Evolutionary conservation across 2,113 vertebrate genomes (phyloP).

Genomic region (Zootoca vivipara): DNA sequence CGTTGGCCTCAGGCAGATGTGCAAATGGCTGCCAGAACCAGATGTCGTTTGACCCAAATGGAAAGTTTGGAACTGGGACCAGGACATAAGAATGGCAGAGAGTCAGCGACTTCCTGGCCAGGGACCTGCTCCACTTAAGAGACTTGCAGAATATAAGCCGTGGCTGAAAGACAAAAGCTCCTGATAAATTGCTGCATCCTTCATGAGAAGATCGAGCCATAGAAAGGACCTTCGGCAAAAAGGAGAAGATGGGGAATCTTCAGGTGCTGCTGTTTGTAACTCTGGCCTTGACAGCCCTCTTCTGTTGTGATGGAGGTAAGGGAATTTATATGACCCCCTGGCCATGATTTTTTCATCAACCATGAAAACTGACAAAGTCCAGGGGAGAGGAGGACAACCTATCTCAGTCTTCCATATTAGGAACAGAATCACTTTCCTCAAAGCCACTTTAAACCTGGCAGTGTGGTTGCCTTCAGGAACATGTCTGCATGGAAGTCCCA

Average conservation of each 20-base stretch:
- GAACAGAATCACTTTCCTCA: not conserved
- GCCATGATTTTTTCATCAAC: not conserved
- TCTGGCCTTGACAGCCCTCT: slow-evolving; percentile 49
- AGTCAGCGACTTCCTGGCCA: slow-evolving; percentile 40
- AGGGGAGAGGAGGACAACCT: not conserved
- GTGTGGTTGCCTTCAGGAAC: not conserved
- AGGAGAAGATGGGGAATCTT: slow-evolving; percentile 54
- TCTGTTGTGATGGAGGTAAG: slow-evolving; percentile 68
- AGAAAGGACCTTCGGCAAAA: not conserved
- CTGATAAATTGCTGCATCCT: slow-evolving; percentile 42
- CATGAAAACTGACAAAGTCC: too few relatives aligned
- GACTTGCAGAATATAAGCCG: slow-evolving; percentile 59
- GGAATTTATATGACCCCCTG: not conserved
- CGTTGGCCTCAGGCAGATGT: slow-evolving; percentile 10
- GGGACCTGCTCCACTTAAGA: slow-evolving; percentile 22
- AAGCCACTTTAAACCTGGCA: not conserved
- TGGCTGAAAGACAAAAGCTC: slow-evolving; percentile 21
- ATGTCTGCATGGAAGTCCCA: not conserved
- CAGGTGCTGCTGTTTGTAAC: slow-evolving; percentile 27
- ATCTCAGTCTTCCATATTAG: not conserved
- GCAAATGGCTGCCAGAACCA: slow-evolving; percentile 24
- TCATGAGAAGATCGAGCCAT: slow-evolving; percentile 42
- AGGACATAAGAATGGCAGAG: slow-evolving; percentile 3
- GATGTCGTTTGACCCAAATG: slow-evolving; percentile 31
- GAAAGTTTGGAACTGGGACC: slow-evolving; percentile 36